A percentile compares a stretch with the other conserved stretches of the same genome.
These are phyloP conservation scores for Mylabris phalerata DNA, from an alignment of 1,140 invertebrate genomes.

Conservation along the genomic window DNA sequence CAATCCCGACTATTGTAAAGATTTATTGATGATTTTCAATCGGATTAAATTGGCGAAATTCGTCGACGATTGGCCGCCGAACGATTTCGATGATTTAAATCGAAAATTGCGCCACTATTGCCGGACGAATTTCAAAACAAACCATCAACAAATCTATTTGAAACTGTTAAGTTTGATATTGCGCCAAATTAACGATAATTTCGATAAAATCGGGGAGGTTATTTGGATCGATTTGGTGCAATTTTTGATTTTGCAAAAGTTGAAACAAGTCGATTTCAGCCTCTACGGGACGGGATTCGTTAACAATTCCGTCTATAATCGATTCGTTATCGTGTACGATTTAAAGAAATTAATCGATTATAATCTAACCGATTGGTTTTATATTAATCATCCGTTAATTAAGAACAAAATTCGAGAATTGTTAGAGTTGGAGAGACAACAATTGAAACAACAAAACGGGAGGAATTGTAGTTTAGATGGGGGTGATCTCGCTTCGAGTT, in stretches of 20 bases:
- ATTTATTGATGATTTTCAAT: slow-evolving; percentile 22
- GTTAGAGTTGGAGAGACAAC: slow-evolving; percentile 7
- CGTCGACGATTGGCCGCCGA: slow-evolving; percentile 31
- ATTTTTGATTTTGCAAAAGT: slow-evolving; percentile 27
- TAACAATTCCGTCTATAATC: slow-evolving; percentile 26
- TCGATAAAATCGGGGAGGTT: slow-evolving; percentile 21
- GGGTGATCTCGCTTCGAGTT: not conserved
- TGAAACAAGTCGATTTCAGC: slow-evolving; percentile 27
- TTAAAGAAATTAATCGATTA: slow-evolving; percentile 21
- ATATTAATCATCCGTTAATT: slow-evolving; percentile 31
- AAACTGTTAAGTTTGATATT: slow-evolving; percentile 26
- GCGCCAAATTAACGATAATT: slow-evolving; percentile 20
- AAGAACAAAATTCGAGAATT: slow-evolving; percentile 21
- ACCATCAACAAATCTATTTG: slow-evolving; percentile 22
- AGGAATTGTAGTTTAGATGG: not conserved
- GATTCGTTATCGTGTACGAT: slow-evolving; percentile 36
- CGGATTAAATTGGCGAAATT: slow-evolving; percentile 31
- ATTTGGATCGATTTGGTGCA: slow-evolving; percentile 35
- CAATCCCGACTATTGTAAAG: slow-evolving; percentile 17
- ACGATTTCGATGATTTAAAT: slow-evolving; percentile 23
- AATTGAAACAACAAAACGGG: slow-evolving; percentile 1
- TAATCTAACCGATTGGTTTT: slow-evolving; percentile 32
- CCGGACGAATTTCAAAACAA: slow-evolving; percentile 24
- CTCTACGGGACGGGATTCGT: slow-evolving; percentile 19
- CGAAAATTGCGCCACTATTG: slow-evolving; percentile 29